Percentiles rank a stretch among this genome's conserved stretches.
phyloP scores from a whole-genome alignment of 2,888 invertebrate genomes.

The Eupithecia tripunctaria region DNA sequence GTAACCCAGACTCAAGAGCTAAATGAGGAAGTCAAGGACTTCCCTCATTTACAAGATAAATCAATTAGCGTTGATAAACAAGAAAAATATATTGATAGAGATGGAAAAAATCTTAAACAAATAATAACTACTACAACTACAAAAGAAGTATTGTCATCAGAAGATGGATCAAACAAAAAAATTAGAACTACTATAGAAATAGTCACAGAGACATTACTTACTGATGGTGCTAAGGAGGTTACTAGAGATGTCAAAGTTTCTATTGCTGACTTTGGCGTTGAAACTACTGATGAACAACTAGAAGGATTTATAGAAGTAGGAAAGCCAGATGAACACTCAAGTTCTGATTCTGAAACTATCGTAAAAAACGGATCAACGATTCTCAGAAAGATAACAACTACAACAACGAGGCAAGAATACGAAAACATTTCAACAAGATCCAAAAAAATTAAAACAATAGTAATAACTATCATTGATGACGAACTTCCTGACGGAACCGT shows the following conservation, averaged over 20 bases:
- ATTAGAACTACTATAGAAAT: slow-evolving; percentile 70
- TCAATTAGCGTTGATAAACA: slow-evolving; percentile 64
- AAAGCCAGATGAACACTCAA: slow-evolving; percentile 61
- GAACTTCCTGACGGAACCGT: slow-evolving; percentile 76
- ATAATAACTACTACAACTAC: slow-evolving; percentile 72
- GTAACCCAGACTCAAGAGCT: slow-evolving; percentile 47
- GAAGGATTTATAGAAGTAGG: slow-evolving; percentile 61
- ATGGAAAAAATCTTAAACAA: slow-evolving; percentile 67
- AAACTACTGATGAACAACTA: slow-evolving; percentile 67
- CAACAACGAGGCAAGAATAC: slow-evolving; percentile 69
- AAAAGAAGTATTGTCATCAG: slow-evolving; percentile 65
- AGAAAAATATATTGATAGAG: slow-evolving; percentile 57
- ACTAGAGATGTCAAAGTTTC: slow-evolving; percentile 76
- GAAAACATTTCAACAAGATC: slow-evolving; percentile 57
- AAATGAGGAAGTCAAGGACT: no score
- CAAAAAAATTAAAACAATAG: slow-evolving; percentile 71
- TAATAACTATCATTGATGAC: slow-evolving; percentile 69
- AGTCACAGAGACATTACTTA: slow-evolving; percentile 66
- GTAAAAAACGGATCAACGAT: slow-evolving; percentile 64
- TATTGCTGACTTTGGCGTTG: slow-evolving; percentile 65
- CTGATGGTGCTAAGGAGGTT: slow-evolving; percentile 70
- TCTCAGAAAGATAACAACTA: slow-evolving; percentile 68
- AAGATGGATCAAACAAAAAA: slow-evolving; percentile 64
- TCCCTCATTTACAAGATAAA: slow-evolving; percentile 61
- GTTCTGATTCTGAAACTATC: slow-evolving; percentile 57